Percentiles rank a stretch among this genome's conserved stretches.
These are phyloP conservation scores for Dasyornis broadbenti DNA, from an alignment of 2,113 vertebrate species.

Conservation along the genomic window DNA sequence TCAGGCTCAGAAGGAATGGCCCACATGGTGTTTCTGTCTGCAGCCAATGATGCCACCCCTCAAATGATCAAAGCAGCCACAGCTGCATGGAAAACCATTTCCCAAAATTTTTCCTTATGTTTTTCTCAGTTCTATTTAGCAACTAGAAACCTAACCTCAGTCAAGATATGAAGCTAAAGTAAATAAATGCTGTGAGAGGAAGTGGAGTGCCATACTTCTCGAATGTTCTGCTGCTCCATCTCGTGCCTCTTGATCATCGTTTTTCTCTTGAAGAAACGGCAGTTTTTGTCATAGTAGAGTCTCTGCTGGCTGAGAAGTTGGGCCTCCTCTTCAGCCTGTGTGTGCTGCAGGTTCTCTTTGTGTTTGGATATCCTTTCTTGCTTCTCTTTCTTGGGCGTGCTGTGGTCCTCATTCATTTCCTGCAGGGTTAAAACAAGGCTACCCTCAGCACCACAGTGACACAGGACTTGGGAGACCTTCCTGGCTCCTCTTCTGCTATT, in stretches of 20 bases:
- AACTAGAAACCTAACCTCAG: background rate
- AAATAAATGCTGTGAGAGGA: background rate
- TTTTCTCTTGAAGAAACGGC: slow-evolving; percentile 92
- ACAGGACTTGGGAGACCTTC: background rate
- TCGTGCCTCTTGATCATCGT: slow-evolving; percentile 91
- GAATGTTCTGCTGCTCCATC: slow-evolving; percentile 94
- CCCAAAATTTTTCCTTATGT: fast-evolving
- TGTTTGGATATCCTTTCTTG: slow-evolving; percentile 98
- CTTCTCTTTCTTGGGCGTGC: slow-evolving; percentile 99
- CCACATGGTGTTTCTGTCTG: background rate
- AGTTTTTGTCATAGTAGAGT: slow-evolving; percentile 93
- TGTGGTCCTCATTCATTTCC: slow-evolving; percentile 99
- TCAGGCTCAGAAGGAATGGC: no score
- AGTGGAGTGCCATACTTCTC: slow-evolving; percentile 79
- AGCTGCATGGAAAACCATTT: background rate
- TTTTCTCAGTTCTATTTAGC: background rate
- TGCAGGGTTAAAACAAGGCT: slow-evolving; percentile 24
- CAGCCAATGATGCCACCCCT: background rate
- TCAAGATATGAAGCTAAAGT: fast-evolving
- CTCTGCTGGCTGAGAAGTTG: slow-evolving; percentile 93
- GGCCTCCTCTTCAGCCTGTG: slow-evolving; percentile 97
- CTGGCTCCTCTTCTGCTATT: background rate
- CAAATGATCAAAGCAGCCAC: background rate
- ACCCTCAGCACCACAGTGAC: background rate
- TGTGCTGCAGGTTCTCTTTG: slow-evolving; percentile 99